These are phyloP conservation scores for Phataginus tetradactyla DNA, from an alignment of 2,797 vertebrate species.

Conservation along the genomic window DNA sequence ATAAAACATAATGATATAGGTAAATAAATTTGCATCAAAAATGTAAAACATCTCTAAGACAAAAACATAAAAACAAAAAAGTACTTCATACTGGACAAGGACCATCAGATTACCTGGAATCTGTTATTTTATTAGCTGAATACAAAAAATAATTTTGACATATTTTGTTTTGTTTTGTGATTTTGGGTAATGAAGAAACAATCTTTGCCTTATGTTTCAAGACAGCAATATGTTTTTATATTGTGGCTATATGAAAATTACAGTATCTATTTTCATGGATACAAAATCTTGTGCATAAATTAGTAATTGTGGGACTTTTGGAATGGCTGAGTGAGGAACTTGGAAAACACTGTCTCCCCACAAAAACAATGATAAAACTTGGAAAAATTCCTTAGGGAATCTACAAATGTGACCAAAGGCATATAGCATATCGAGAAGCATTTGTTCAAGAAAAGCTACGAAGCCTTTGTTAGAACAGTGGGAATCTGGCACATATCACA, in stretches of 20 bases:
- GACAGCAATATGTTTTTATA: neutral
- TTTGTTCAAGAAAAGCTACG: neutral
- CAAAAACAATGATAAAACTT: neutral
- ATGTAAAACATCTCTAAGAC: neutral
- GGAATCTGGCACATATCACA: neutral
- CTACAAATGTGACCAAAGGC: neutral
- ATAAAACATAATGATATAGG: neutral
- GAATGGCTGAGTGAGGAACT: neutral
- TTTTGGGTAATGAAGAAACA: neutral
- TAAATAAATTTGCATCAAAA: constrained; percentile 26
- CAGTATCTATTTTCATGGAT: neutral
- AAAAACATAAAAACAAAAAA: constrained; percentile 13
- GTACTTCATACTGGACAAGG: neutral
- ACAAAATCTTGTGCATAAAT: neutral
- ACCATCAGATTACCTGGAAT: neutral
- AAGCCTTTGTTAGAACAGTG: neutral
- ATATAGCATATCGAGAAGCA: neutral
- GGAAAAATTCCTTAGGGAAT: neutral
- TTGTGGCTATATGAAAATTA: neutral
- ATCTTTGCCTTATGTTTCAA: neutral
- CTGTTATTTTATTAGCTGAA: constrained; percentile 12
- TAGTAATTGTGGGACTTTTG: neutral
- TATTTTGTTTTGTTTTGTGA: neutral
- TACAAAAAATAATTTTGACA: neutral
- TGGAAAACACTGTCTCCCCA: neutral